These are phyloP conservation scores for Amniataba percoides DNA, from an alignment of 2,797 vertebrate genomes.

Conservation along the genomic window DNA sequence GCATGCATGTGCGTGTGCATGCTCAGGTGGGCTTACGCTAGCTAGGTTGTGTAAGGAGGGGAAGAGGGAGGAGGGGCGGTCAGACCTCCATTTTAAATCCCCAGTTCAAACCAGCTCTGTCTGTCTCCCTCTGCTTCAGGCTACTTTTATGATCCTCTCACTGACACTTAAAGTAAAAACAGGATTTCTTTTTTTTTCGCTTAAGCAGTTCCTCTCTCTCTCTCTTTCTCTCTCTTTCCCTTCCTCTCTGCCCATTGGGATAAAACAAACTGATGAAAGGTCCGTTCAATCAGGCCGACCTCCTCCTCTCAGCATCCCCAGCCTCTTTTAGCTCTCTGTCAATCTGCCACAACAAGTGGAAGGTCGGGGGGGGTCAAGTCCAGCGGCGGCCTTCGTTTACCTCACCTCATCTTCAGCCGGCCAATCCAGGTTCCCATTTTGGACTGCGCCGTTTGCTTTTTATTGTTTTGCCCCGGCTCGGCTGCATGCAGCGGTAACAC, in stretches of 20 bases:
- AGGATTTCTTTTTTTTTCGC: slow-evolving; percentile 31
- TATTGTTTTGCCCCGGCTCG: slow-evolving; percentile 48
- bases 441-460: slow-evolving; percentile 36
- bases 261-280: slow-evolving; percentile 44
- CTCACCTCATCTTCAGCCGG: slow-evolving; percentile 33
- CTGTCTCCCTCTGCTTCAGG: slow-evolving; percentile 71
- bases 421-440: slow-evolving; percentile 50
- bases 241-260: slow-evolving; percentile 24
- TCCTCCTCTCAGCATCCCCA: slow-evolving; percentile 10
- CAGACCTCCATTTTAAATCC: slow-evolving; percentile 82
- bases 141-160: slow-evolving; percentile 75
- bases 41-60: slow-evolving; percentile 62
- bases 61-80: slow-evolving; percentile 55
- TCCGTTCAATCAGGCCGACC: slow-evolving; percentile 25
- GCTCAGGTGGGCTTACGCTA: slow-evolving; percentile 65
- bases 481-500: slow-evolving; percentile 39
- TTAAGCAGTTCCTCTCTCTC: slow-evolving; percentile 20
- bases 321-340: slow-evolving; percentile 13
- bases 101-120: slow-evolving; percentile 75
- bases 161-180: slow-evolving; percentile 70
- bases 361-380: slow-evolving; percentile 51
- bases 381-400: slow-evolving; percentile 25
- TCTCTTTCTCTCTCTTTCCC: background rate
- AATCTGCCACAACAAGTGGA: background rate
- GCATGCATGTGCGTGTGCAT: slow-evolving; percentile 16